These are phyloP conservation scores for Chrysogorgia sp. DNA, from an alignment of 92 coral and sea anemone genomes.

Conservation along the genomic window DNA sequence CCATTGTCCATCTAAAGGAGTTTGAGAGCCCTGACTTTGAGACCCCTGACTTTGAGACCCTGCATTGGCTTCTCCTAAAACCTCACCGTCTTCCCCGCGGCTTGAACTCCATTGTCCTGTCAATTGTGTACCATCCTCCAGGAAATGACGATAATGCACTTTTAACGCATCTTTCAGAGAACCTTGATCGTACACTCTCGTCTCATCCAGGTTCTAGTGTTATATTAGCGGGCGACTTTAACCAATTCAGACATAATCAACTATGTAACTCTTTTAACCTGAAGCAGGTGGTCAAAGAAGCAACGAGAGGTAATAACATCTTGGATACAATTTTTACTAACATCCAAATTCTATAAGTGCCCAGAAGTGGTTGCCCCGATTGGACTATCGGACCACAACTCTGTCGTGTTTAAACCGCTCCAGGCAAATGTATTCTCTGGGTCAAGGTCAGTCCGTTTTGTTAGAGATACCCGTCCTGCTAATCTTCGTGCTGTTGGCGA, in stretches of 20 bases:
- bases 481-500: background rate
- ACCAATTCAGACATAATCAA: slow-evolving; percentile 35
- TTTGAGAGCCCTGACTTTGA: background rate
- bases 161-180: background rate
- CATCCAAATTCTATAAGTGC: background rate
- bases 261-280: slow-evolving; percentile 28
- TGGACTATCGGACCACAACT: slow-evolving; percentile 26
- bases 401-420: background rate
- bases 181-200: background rate
- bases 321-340: slow-evolving; percentile 13
- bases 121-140: slow-evolving; percentile 8
- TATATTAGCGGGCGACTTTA: slow-evolving; percentile 32
- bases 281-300: slow-evolving; percentile 21
- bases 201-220: background rate
- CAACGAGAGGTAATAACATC: slow-evolving; percentile 17
- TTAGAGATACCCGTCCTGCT: slow-evolving; percentile 22
- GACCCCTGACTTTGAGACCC: background rate
- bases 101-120: slow-evolving; percentile 29
- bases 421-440: background rate
- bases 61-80: slow-evolving; percentile 6
- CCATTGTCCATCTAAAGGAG: slow-evolving; percentile 9
- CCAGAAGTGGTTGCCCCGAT: slow-evolving; percentile 22
- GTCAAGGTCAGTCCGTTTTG: background rate
- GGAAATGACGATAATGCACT: slow-evolving; percentile 30
- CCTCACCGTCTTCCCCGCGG: slow-evolving; percentile 42